phyloP scores from a whole-genome alignment of 2,113 vertebrate genomes.

The Pygoscelis adeliae region DNA sequence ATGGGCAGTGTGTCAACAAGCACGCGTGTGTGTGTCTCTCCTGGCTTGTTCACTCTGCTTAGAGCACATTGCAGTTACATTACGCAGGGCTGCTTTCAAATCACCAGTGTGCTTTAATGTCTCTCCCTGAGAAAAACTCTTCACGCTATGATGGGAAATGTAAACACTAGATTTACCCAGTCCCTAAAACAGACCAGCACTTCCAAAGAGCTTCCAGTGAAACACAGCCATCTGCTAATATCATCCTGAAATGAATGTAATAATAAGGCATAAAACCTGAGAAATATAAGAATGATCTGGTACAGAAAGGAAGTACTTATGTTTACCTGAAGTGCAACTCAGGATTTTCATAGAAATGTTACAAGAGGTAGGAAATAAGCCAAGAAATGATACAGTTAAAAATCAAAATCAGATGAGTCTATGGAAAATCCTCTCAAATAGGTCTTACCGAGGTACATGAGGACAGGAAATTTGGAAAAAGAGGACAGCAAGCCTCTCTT shows the following conservation, averaged over 20 bases:
- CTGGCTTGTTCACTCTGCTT: background rate
- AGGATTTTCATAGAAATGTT: background rate
- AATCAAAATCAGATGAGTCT: background rate
- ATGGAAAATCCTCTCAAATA: background rate
- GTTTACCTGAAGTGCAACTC: background rate
- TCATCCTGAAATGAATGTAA: background rate
- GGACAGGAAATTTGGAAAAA: background rate
- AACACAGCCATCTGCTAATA: background rate
- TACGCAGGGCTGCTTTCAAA: background rate
- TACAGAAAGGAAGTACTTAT: background rate
- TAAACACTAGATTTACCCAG: background rate
- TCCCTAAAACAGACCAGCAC: background rate
- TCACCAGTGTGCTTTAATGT: background rate
- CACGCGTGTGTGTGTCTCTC: fast-evolving
- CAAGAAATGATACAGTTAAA: background rate
- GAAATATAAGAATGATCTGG: background rate
- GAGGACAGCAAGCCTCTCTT: background rate
- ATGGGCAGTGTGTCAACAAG: background rate
- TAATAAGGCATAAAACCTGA: background rate
- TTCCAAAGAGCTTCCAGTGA: background rate
- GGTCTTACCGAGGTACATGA: background rate
- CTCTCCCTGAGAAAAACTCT: background rate
- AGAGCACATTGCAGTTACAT: background rate
- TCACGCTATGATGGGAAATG: background rate
- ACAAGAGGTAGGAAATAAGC: background rate